These are phyloP conservation scores for Erythrocebus patas DNA, from an alignment of 2,113 vertebrate species.

Conservation along the genomic window DNA sequence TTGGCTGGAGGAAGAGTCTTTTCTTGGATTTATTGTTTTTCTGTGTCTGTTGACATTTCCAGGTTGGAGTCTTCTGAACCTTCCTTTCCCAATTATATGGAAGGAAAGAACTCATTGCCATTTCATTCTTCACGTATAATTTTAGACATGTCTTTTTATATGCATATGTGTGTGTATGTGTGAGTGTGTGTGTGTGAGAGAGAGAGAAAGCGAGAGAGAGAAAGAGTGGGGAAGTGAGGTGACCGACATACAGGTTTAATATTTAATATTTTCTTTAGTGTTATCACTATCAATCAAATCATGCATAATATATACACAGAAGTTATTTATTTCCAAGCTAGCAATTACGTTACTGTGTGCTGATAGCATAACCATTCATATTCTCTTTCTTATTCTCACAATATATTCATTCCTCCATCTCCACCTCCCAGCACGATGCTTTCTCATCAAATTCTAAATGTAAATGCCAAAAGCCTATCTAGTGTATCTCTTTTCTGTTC, in stretches of 20 bases:
- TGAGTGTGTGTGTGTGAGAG: too few species aligned
- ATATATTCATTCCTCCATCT: neutral
- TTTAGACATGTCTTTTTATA: neutral
- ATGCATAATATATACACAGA: neutral
- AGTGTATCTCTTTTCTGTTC: neutral
- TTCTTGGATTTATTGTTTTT: neutral
- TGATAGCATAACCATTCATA: neutral
- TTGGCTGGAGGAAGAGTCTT: neutral
- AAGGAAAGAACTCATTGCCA: neutral
- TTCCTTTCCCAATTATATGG: neutral
- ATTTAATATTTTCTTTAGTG: constrained; percentile 1
- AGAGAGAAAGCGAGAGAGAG: neutral
- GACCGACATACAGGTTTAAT: neutral
- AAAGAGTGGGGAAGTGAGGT: neutral
- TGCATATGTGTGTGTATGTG: fast-evolving
- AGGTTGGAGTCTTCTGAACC: neutral
- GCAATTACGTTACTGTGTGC: neutral
- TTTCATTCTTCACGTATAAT: neutral
- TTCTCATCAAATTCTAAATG: constrained; percentile 23
- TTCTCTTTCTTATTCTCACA: neutral
- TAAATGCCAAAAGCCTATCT: neutral
- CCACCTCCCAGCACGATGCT: neutral
- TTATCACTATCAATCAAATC: neutral
- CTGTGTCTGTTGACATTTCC: neutral
- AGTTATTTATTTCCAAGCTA: constrained; percentile 20